These are phyloP conservation scores for Branchipolynoe longqiensis DNA, from an alignment of 2,888 invertebrate species.

Conservation along the genomic window DNA sequence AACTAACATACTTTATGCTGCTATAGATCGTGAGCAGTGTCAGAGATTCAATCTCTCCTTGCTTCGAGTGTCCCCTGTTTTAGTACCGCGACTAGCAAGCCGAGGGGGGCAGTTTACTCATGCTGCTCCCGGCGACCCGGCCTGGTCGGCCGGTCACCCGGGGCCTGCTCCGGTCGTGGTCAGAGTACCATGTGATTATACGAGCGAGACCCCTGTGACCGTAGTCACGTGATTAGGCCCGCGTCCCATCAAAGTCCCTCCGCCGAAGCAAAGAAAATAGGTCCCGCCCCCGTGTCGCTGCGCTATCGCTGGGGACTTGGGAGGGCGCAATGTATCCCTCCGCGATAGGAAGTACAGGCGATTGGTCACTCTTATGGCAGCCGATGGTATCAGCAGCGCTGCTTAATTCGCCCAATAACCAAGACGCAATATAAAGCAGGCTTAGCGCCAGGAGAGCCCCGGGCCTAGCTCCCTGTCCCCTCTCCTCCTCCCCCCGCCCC, in stretches of 20 bases:
- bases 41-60: neutral
- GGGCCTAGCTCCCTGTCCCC: neutral
- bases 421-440: slow-evolving; percentile 27
- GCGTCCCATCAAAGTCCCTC: slow-evolving; percentile 11
- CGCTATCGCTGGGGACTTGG: neutral
- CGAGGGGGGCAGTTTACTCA: neutral
- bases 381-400: slow-evolving; percentile 12
- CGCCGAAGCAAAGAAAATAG: neutral
- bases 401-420: slow-evolving; percentile 43
- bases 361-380: slow-evolving; percentile 42
- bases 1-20: neutral
- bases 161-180: neutral
- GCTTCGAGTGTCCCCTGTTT: slow-evolving; percentile 4
- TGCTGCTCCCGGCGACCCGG: neutral
- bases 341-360: slow-evolving; percentile 20
- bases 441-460: neutral
- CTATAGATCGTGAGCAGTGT: neutral
- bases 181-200: slow-evolving; percentile 47
- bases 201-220: slow-evolving; percentile 10
- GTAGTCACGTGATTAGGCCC: slow-evolving; percentile 2
- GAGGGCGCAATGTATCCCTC: slow-evolving; percentile 27
- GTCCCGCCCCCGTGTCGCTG: neutral
- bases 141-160: neutral
- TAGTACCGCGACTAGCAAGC: neutral
- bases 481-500: neutral